These are phyloP conservation scores for Chloromyia formosa DNA, from an alignment of 2,888 invertebrate species.

Conservation along the genomic window DNA sequence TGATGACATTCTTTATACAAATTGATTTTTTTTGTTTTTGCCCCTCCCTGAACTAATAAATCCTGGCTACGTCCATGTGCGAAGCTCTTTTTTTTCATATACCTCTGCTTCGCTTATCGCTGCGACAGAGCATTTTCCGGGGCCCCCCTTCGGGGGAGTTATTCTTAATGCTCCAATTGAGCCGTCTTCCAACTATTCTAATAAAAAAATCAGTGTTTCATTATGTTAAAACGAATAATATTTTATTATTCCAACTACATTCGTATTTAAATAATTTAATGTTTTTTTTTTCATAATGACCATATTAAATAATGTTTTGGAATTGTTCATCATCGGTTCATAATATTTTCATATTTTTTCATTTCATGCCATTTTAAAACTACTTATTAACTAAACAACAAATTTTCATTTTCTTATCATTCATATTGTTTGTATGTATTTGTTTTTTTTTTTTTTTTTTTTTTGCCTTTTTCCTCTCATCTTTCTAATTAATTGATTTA, in stretches of 20 bases:
- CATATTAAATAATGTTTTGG: constrained; percentile 29
- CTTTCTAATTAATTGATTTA: constrained; percentile 28
- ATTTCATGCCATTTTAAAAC: constrained; percentile 33
- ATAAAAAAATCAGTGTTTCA: not conserved
- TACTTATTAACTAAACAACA: constrained; percentile 46
- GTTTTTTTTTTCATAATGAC: constrained; percentile 16
- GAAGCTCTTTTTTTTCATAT: too few species aligned
- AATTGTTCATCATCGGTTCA: not conserved
- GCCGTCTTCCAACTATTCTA: too few species aligned
- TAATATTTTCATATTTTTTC: constrained; percentile 23
- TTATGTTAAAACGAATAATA: constrained; percentile 27
- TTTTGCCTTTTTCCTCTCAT: constrained; percentile 3
- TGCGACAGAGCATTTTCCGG: too few species aligned
- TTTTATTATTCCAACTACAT: constrained; percentile 34
- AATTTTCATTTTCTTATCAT: constrained; percentile 22
- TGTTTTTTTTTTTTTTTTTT: constrained; percentile 1
- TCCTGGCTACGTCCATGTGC: too few species aligned
- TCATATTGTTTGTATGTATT: constrained; percentile 6
- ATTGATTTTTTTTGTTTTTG: too few species aligned
- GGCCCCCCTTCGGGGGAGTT: too few species aligned
- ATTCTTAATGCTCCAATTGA: too few species aligned
- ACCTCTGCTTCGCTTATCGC: too few species aligned
- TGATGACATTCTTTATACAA: too few species aligned
- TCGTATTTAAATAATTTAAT: constrained; percentile 36
- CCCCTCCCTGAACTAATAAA: too few species aligned